Evolutionary conservation across 2,888 invertebrate genomes (phyloP).

Genomic region (Oxytorus armatus): DNA sequence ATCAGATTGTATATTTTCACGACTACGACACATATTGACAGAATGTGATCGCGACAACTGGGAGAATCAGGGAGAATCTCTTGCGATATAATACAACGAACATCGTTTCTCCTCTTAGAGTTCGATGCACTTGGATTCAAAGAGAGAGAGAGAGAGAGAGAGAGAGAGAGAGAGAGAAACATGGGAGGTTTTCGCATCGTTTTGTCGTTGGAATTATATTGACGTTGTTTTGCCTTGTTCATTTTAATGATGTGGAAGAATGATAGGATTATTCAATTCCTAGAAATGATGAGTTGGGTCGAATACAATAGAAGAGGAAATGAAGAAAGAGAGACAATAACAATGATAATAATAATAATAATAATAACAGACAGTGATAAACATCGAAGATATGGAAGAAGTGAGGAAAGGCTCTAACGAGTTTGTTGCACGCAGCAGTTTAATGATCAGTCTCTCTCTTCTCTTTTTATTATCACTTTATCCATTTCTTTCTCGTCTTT

Average conservation of each 20-base stretch:
- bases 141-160: no score
- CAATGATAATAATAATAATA: conserved; percentile 9
- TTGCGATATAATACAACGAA: conserved; percentile 29
- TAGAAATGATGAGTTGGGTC: conserved; percentile 5
- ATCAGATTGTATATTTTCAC: not conserved
- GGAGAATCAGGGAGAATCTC: conserved; percentile 12
- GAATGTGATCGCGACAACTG: not conserved
- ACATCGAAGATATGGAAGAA: conserved; percentile 41
- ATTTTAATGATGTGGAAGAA: conserved; percentile 12
- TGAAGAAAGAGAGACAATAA: not conserved
- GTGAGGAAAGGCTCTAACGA: conserved; percentile 43
- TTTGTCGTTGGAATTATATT: no score
- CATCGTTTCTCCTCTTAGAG: conserved; percentile 17
- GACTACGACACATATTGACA: not conserved
- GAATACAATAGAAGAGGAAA: conserved; percentile 8
- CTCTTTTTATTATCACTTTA: not conserved
- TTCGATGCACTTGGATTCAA: conserved; percentile 28
- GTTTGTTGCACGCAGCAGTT: conserved; percentile 55
- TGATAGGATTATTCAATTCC: conserved; percentile 43
- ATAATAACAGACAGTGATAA: conserved; percentile 5
- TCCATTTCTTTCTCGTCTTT: conserved; percentile 10
- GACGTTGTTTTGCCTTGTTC: no score
- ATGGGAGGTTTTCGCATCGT: no score
- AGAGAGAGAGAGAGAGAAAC: no score
- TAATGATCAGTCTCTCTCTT: conserved; percentile 65